Base-by-base conservation (phyloP, 2,797 vertebrate species). In the Lemur catta region DNA sequence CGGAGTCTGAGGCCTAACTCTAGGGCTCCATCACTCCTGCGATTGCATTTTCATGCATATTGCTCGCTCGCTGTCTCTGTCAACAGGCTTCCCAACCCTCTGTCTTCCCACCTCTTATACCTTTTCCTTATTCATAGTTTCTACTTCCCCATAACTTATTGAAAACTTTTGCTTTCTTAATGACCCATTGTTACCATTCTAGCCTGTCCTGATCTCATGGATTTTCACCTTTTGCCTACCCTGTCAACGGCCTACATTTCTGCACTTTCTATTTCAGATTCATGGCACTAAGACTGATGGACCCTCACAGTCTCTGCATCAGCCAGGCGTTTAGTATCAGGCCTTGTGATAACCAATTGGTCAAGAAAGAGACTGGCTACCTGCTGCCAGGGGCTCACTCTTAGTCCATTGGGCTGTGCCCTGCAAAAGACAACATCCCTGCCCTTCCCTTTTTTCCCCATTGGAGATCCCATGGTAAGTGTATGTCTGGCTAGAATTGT, bases 151-250 rank as follows among this genome's bases (percentile, higher is more conserved):
- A 14, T 81, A 46, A 76, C 6, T 65, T 50, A 69, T 2, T 61
- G 79, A 95, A 84, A 87, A 9, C 26, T 91, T 85, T 82, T 35
- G 24, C 17, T 74, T 28, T 61, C 76, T 59, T 81, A 38, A 7
- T 55, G 65, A 81, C 30, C 30, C 8, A 69, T 76, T 84, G 28
- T 76, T 50, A 79, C 61, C 20, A 20, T 46, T 61, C 24, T 14
- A n/a, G 7, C 38, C 43, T 76, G 48, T 50, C 17, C 24, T 55
- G 67, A 57, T 22, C 38, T 57, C 6, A 30, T 52, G 33, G 41
- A 67, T 67, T 61, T 91, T 75, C 24, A 80, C 55, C 55, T 79
- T 90, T 38, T 74, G 26, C 48, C 65, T 55, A 15, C 7, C 76
- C n/a, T 65, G 55, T 48, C 22, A 89, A 30, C 11, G 9, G 11